These are phyloP conservation scores for Reinhardtius hippoglossoides DNA, from an alignment of 2,113 vertebrate species.

Conservation along the genomic window DNA sequence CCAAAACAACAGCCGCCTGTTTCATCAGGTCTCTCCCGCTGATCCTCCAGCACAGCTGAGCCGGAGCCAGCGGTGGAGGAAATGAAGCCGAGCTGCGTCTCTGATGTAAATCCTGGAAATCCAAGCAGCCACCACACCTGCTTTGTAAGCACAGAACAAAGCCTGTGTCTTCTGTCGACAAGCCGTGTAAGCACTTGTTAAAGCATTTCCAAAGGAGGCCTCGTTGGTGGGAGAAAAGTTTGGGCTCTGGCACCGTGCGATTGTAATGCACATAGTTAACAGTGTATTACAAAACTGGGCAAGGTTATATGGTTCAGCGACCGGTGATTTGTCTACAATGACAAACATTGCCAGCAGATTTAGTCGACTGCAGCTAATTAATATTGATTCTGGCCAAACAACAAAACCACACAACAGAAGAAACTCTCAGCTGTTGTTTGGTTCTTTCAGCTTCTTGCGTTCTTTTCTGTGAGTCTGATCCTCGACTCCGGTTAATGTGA, in stretches of 20 bases:
- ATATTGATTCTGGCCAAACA: neutral
- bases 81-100: neutral
- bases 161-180: neutral
- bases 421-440: neutral
- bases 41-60: conserved; percentile 3
- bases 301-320: neutral
- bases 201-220: neutral
- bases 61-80: neutral
- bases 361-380: neutral
- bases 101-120: conserved; percentile 22
- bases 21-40: conserved; percentile 14
- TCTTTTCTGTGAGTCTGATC: too few relatives aligned
- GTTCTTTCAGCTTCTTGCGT: neutral
- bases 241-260: neutral
- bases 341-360: neutral
- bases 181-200: too few relatives aligned
- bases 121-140: conserved; percentile 1
- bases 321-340: neutral
- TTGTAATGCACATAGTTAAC: neutral
- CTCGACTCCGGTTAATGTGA: too few relatives aligned
- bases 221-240: too few relatives aligned
- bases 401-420: neutral
- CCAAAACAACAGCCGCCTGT: conserved; percentile 20
- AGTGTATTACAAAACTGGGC: neutral
- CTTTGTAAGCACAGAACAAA: conserved; percentile 20